A percentile compares a stretch with the other conserved stretches of the same genome.
These are phyloP conservation scores for Calcarius ornatus DNA, from an alignment of 2,113 vertebrate species.

Conservation along the genomic window DNA sequence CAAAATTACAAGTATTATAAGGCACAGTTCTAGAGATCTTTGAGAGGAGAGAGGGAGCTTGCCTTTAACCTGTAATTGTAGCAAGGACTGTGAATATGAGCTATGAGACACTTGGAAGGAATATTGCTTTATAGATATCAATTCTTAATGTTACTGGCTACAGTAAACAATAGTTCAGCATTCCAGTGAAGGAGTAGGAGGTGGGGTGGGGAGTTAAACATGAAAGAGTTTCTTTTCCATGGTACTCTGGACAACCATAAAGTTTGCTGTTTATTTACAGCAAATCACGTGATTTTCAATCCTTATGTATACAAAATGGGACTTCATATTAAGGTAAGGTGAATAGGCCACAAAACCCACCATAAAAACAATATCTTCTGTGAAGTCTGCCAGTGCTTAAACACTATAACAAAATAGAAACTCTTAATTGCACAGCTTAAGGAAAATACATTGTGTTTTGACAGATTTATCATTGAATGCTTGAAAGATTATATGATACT, in stretches of 20 bases:
- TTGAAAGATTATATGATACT: not conserved
- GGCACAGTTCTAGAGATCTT: not conserved
- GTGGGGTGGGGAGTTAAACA: not conserved
- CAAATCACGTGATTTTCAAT: not conserved
- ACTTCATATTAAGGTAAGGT: not conserved
- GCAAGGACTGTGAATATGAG: not conserved
- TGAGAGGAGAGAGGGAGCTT: not conserved
- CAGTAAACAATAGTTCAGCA: not conserved
- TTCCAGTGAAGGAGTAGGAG: not conserved
- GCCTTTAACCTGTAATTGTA: constrained; percentile 25
- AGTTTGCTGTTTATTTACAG: not conserved
- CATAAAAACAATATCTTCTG: not conserved
- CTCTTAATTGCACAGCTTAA: not conserved
- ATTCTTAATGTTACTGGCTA: not conserved
- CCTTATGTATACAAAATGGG: not conserved
- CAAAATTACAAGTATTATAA: not conserved
- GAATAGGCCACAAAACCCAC: not conserved
- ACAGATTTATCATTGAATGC: not conserved
- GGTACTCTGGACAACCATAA: not conserved
- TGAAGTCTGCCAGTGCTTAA: not conserved
- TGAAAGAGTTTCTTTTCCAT: not conserved
- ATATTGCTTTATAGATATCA: not conserved
- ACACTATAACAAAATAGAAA: not conserved
- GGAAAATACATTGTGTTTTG: not conserved
- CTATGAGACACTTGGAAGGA: not conserved